A percentile compares a stretch with the other conserved stretches of the same genome.
Conservation (phyloP, 2,888 invertebrate species). For the Epiblema foenella region DNA sequence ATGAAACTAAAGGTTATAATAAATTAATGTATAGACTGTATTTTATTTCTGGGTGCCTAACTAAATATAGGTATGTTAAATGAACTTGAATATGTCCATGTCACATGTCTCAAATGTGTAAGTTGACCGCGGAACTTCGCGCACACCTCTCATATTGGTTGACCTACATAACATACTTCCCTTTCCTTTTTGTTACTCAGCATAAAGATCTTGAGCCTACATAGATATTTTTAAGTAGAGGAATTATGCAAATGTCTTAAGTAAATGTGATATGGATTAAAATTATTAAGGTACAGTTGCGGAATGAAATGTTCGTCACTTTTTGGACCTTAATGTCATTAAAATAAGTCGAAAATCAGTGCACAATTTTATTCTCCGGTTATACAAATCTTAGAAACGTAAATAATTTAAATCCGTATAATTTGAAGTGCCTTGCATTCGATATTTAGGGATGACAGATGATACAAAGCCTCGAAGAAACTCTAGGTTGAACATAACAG, state of each 20-base stretch:
- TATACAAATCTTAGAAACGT: neutral
- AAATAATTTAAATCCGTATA: neutral
- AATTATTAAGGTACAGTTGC: neutral
- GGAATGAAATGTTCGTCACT: no score
- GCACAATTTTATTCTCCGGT: no score
- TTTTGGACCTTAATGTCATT: no score
- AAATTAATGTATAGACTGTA: neutral
- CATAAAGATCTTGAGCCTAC: neutral
- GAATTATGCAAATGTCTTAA: neutral
- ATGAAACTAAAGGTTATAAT: no score
- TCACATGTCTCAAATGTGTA: slow-evolving; percentile 25
- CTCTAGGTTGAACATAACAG: no score
- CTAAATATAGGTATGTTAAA: slow-evolving; percentile 13
- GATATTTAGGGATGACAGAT: no score
- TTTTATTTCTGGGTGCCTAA: slow-evolving; percentile 11
- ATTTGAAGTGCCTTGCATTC: no score
- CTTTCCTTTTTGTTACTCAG: slow-evolving; percentile 17
- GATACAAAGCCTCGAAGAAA: no score
- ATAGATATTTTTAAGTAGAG: neutral
- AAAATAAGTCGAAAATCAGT: no score
- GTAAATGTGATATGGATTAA: neutral
- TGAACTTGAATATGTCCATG: slow-evolving; percentile 21
- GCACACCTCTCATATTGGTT: slow-evolving; percentile 1
- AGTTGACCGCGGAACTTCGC: slow-evolving; percentile 13
- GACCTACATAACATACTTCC: slow-evolving; percentile 17